phyloP scores from a whole-genome alignment of 2,888 invertebrate species.

The Corythucha ciliata region DNA sequence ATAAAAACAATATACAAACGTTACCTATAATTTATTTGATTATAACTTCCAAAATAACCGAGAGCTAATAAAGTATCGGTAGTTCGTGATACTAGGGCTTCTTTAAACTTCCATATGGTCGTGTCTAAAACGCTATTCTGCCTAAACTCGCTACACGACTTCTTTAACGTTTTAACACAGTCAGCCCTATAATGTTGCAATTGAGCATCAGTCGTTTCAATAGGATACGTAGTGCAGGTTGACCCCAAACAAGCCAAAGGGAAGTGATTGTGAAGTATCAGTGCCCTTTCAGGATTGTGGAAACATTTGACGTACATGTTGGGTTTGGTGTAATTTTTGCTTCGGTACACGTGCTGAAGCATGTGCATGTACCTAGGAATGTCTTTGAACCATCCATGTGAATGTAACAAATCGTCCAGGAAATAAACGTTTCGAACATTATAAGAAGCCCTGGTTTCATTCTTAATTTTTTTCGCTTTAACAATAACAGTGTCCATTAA shows the following conservation, averaged over 20 bases:
- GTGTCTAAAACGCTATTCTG: conserved; percentile 74
- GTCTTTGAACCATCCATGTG: conserved; percentile 68
- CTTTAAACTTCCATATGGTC: conserved; percentile 80
- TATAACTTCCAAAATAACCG: conserved; percentile 50
- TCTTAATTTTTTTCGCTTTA: conserved; percentile 57
- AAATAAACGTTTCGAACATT: conserved; percentile 89
- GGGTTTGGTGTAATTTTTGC: conserved; percentile 84
- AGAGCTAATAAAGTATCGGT: conserved; percentile 60
- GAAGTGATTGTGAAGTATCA: conserved; percentile 86
- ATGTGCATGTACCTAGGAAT: conserved; percentile 82
- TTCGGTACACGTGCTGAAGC: conserved; percentile 83
- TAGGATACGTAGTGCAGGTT: conserved; percentile 70
- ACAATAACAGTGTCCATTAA: conserved; percentile 64
- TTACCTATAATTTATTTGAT: conserved; percentile 8
- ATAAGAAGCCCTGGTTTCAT: conserved; percentile 64
- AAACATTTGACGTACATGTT: conserved; percentile 91
- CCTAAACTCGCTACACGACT: conserved; percentile 71
- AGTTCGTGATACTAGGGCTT: conserved; percentile 59
- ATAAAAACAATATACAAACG: no score
- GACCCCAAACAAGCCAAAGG: conserved; percentile 77
- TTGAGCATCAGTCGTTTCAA: conserved; percentile 73
- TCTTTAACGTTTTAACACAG: conserved; percentile 78
- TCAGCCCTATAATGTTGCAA: conserved; percentile 90
- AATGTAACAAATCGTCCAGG: conserved; percentile 74
- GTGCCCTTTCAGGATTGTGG: conserved; percentile 80